Conservation (phyloP, 2,888 invertebrate genomes). For the Andrena camellia region DNA sequence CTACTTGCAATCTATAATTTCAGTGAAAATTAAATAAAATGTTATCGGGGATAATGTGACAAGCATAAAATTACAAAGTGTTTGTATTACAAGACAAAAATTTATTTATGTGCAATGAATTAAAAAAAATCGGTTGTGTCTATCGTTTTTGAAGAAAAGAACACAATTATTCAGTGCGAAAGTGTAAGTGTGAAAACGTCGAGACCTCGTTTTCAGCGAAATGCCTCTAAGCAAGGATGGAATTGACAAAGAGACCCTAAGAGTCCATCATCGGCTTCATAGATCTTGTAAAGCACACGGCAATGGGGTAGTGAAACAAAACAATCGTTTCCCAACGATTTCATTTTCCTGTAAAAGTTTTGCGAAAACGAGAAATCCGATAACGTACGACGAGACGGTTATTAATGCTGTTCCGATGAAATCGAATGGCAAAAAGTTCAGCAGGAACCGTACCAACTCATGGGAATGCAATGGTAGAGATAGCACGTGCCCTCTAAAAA, state of each 20-base stretch:
- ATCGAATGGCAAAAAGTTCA: constrained; percentile 83
- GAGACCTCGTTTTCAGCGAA: neutral
- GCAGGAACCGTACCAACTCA: constrained; percentile 88
- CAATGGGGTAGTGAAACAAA: constrained; percentile 88
- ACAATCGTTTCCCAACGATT: constrained; percentile 83
- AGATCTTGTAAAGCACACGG: constrained; percentile 92
- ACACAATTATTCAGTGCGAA: constrained; percentile 2
- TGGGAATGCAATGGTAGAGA: constrained; percentile 90
- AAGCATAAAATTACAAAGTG: too few species aligned
- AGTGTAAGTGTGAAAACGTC: neutral
- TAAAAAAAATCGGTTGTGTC: too few species aligned
- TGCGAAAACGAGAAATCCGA: constrained; percentile 48
- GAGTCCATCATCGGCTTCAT: constrained; percentile 88
- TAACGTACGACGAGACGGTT: constrained; percentile 27
- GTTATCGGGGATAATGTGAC: too few species aligned
- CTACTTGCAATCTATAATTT: too few species aligned
- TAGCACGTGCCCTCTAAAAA: constrained; percentile 86
- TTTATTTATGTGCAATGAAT: too few species aligned
- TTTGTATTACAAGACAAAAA: too few species aligned
- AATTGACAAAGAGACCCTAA: constrained; percentile 69
- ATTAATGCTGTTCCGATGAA: constrained; percentile 26
- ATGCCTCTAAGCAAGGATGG: constrained; percentile 64
- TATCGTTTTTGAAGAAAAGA: constrained; percentile 25
- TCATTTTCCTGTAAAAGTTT: constrained; percentile 78
- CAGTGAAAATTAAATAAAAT: too few species aligned